Conservation (phyloP, 2,113 vertebrate genomes). For the Scopus umbretta region DNA sequence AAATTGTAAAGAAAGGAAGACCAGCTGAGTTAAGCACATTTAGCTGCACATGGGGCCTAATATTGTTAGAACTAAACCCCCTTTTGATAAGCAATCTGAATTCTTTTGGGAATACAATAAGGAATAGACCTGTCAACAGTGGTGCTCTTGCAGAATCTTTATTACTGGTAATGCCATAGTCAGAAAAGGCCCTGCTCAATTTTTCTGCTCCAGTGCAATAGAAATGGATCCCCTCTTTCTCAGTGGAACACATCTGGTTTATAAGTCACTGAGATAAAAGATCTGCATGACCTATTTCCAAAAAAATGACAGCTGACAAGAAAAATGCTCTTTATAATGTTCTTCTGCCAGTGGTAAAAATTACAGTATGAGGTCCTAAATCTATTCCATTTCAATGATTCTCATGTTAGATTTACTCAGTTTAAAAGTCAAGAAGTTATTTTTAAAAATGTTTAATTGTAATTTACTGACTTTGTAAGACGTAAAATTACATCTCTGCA, state of each 20-base stretch:
- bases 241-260: background rate
- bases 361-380: background rate
- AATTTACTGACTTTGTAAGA: background rate
- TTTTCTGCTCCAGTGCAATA: background rate
- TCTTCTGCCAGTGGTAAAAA: background rate
- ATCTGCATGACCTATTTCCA: background rate
- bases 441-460: background rate
- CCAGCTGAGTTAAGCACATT: background rate
- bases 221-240: background rate
- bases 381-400: background rate
- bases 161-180: background rate
- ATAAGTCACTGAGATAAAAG: background rate
- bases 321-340: background rate
- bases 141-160: background rate
- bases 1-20: background rate
- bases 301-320: background rate
- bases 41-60: background rate
- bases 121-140: background rate
- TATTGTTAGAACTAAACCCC: background rate
- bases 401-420: background rate
- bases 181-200: background rate
- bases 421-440: background rate
- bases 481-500: background rate
- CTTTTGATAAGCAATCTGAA: background rate
- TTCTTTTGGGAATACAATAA: background rate